phyloP scores from a whole-genome alignment of 2,888 invertebrate species.

The Imbricaverruca yamaguchii region DNA sequence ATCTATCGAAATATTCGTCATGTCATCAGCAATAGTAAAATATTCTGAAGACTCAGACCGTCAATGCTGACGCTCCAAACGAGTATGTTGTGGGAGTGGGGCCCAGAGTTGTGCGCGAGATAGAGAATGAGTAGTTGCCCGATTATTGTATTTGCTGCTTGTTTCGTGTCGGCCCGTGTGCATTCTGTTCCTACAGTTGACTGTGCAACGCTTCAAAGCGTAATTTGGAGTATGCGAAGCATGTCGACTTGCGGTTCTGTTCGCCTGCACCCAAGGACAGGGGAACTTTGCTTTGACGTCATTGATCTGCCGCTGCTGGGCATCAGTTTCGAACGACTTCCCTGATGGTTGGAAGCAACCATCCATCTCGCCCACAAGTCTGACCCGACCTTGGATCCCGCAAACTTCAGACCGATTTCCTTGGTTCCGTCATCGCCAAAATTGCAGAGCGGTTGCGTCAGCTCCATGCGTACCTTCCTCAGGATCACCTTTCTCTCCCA shows the following conservation, averaged over 20 bases:
- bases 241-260: not conserved
- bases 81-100: not conserved
- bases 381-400: not conserved
- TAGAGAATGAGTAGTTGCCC: not conserved
- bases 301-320: not conserved
- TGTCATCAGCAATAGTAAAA: not conserved
- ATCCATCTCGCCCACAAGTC: too few species aligned
- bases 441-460: not conserved
- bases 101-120: not conserved
- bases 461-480: not conserved
- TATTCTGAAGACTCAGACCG: not conserved
- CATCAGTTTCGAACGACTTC: not conserved
- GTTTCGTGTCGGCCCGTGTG: not conserved
- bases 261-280: not conserved
- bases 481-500: not conserved
- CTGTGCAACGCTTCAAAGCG: not conserved
- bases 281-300: not conserved
- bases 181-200: not conserved
- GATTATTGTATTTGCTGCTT: not conserved
- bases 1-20: not conserved
- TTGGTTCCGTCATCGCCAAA: not conserved
- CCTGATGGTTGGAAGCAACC: not conserved
- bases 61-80: not conserved
- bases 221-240: not conserved
- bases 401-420: not conserved